phyloP scores from a whole-genome alignment of 1,140 invertebrate species.

The Lasioglossum albipes region DNA sequence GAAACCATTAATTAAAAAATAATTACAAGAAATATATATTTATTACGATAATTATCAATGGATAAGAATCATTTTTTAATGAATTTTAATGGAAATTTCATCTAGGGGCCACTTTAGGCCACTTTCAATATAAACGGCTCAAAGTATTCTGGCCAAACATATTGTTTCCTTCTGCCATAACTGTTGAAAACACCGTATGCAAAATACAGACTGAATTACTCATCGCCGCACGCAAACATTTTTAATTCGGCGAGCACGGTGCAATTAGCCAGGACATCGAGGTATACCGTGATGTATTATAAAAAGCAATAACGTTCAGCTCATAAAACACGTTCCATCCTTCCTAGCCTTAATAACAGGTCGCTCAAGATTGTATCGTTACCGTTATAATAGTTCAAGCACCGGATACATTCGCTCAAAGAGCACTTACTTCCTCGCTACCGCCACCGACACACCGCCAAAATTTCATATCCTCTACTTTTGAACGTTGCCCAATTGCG shows the following conservation, averaged over 20 bases:
- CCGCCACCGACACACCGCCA: slow-evolving; percentile 3
- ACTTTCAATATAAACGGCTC: too few species aligned
- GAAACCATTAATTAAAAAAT: too few species aligned
- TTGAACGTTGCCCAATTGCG: not conserved
- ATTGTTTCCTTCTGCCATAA: too few species aligned
- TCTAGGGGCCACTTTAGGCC: too few species aligned
- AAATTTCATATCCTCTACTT: slow-evolving; percentile 27
- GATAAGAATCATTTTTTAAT: too few species aligned
- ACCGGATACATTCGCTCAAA: slow-evolving; percentile 44
- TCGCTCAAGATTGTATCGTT: slow-evolving; percentile 35
- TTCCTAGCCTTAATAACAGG: slow-evolving; percentile 5
- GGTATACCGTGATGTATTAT: not conserved
- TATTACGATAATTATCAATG: too few species aligned
- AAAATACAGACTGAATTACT: too few species aligned
- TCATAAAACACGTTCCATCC: not conserved
- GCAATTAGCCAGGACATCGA: not conserved
- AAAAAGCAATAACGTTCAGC: not conserved
- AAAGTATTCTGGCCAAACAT: too few species aligned
- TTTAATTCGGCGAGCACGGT: too few species aligned
- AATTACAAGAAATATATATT: too few species aligned
- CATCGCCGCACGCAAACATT: not conserved
- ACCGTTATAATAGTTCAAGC: slow-evolving; percentile 39
- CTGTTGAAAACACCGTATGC: too few species aligned
- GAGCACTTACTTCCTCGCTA: slow-evolving; percentile 30
- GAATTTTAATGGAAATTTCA: too few species aligned